phyloP scores from a whole-genome alignment of 2,888 invertebrate genomes.

The Latheticus oryzae region DNA sequence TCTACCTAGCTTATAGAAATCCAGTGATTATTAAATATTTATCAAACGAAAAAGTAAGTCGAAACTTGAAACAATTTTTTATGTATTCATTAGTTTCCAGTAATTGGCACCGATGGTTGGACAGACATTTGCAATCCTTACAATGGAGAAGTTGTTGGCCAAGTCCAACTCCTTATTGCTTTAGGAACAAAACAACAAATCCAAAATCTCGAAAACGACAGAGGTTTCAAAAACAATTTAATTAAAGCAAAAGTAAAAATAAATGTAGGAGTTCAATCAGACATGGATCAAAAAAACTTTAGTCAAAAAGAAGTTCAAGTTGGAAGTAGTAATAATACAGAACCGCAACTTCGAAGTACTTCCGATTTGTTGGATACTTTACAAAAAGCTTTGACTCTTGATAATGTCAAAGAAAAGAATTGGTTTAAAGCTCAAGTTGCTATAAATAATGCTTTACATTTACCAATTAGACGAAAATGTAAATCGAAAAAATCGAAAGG shows the following conservation, averaged over 20 bases:
- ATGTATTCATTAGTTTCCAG: slow-evolving; percentile 66
- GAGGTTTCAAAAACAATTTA: slow-evolving; percentile 61
- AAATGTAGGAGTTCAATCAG: slow-evolving; percentile 49
- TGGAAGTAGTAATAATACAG: slow-evolving; percentile 24
- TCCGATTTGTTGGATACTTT: slow-evolving; percentile 63
- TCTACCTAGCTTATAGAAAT: slow-evolving; percentile 72
- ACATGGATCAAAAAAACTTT: slow-evolving; percentile 46
- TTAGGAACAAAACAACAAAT: slow-evolving; percentile 73
- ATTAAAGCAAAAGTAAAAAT: slow-evolving; percentile 50
- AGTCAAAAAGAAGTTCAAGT: slow-evolving; percentile 46
- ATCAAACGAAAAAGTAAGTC: slow-evolving; percentile 67
- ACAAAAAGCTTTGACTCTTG: slow-evolving; percentile 57
- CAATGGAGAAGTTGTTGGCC: slow-evolving; percentile 66
- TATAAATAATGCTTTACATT: slow-evolving; percentile 70
- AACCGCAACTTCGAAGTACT: slow-evolving; percentile 44
- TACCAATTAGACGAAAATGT: slow-evolving; percentile 65
- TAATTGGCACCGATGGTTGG: slow-evolving; percentile 73
- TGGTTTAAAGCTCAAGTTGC: slow-evolving; percentile 67
- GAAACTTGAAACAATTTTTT: slow-evolving; percentile 5
- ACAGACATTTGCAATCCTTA: slow-evolving; percentile 67
- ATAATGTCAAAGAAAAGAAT: slow-evolving; percentile 4
- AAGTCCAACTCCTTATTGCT: slow-evolving; percentile 70
- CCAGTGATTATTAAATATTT: slow-evolving; percentile 68
- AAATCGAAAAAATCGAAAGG: slow-evolving; percentile 58
- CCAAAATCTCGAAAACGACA: slow-evolving; percentile 65